Percentiles rank a stretch among this genome's conserved stretches.
phyloP scores from a whole-genome alignment of 2,888 invertebrate genomes.

The Ochropleura plecta region DNA sequence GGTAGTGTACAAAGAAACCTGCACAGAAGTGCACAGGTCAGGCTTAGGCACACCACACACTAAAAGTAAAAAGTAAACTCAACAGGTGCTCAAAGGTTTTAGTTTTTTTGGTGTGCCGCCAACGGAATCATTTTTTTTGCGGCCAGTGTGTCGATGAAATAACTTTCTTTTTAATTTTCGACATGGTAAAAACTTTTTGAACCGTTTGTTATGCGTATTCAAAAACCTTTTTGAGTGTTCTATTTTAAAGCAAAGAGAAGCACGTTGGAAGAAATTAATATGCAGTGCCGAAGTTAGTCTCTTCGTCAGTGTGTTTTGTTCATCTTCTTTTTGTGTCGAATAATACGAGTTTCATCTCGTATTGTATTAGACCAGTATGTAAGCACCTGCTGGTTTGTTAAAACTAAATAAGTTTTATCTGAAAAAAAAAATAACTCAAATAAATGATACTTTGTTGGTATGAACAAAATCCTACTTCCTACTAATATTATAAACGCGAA shows the following conservation, averaged over 20 bases:
- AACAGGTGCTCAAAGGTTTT: slow-evolving; percentile 68
- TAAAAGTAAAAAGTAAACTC: slow-evolving; percentile 63
- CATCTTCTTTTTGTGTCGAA: too few species aligned
- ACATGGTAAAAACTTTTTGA: slow-evolving; percentile 43
- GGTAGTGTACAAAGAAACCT: slow-evolving; percentile 33
- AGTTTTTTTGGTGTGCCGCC: slow-evolving; percentile 59
- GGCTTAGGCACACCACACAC: slow-evolving; percentile 55
- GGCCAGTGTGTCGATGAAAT: slow-evolving; percentile 49
- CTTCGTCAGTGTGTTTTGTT: background rate
- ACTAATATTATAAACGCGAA: too few species aligned
- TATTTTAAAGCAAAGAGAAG: background rate
- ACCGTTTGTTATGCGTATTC: slow-evolving; percentile 17
- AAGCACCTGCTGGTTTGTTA: too few species aligned
- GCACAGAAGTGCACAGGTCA: slow-evolving; percentile 25
- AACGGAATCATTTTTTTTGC: slow-evolving; percentile 61
- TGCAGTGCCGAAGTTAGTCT: background rate
- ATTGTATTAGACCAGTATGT: too few species aligned
- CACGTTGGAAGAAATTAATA: background rate
- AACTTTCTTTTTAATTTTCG: slow-evolving; percentile 53
- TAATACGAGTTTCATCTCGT: too few species aligned
- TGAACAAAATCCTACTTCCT: too few species aligned
- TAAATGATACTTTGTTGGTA: too few species aligned
- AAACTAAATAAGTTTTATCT: too few species aligned
- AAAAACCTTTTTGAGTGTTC: background rate
- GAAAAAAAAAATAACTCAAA: too few species aligned